Base-by-base conservation (phyloP, 1,140 invertebrate species). In the Zophobas atratus region DNA sequence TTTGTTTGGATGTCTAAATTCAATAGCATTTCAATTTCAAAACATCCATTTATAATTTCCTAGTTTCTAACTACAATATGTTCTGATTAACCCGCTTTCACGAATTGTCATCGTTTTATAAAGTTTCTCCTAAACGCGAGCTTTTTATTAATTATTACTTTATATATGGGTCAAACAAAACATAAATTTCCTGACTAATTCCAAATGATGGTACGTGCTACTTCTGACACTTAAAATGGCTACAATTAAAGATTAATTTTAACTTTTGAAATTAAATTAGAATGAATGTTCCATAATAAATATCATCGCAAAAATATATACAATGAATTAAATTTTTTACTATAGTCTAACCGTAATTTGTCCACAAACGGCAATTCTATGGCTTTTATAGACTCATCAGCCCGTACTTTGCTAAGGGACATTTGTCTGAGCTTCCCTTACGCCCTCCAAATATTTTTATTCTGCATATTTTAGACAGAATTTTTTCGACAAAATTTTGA, bases 81-180 rank as follows among this genome's bases (percentile, higher is more conserved):
- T 67, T 67, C 41, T 34, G 6, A 36, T n/a, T 36, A 60, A 60
- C 6, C 2, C 55, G 55, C 33, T 34, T 6, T 39, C 56, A 39
- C 33, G 43, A 43, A 67, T 43, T 43, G 8, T 43, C 60, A 43
- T 43, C 60, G 2, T 39, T 67, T 67, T 67, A 43, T 41, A 67
- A 67, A 67, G 39, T 67, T 67, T 67, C 60, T 20, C 38, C 33
- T 46, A 20, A 60, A 8, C 35, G 56, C 35, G 6, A 35, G 1
- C 33, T 6, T 3, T 60, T 60, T 60, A 60, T 67, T 67, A 67
- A 67, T 46, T 46, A 41, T 67, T 67, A 20, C 20, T 20, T 20
- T 20, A 20, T 67, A 63, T 63, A 39, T 67, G 60, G 60, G 39
- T 67, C 60, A 67, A 67, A 67, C 60, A 33, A 67, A 67, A 67